These are phyloP conservation scores for Cantharis rufa DNA, from an alignment of 2,888 invertebrate genomes.

Conservation along the genomic window DNA sequence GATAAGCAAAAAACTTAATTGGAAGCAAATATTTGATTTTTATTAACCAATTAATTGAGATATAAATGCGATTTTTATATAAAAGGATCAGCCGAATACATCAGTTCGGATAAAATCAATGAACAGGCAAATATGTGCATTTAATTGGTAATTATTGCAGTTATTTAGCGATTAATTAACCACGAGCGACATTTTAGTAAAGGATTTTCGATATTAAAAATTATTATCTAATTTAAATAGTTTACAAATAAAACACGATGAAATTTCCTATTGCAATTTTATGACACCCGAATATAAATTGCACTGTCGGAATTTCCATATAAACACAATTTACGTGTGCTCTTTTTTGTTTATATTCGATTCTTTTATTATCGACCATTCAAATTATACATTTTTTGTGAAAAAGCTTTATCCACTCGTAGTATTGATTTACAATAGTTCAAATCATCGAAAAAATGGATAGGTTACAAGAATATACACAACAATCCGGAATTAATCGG, in stretches of 20 bases:
- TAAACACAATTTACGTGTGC: not conserved
- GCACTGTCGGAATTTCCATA: not conserved
- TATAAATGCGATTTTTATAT: not conserved
- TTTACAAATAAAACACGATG: not conserved
- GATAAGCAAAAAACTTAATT: not conserved
- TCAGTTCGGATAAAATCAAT: not conserved
- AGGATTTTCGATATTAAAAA: not conserved
- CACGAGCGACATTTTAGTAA: not conserved
- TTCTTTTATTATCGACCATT: not conserved
- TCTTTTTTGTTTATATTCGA: not conserved
- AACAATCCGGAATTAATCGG: too few species aligned
- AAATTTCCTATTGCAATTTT: not conserved
- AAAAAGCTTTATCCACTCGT: not conserved
- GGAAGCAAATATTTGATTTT: not conserved
- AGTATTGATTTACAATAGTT: not conserved
- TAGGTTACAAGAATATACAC: not conserved
- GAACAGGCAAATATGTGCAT: not conserved
- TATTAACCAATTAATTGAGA: not conserved
- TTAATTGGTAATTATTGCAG: not conserved
- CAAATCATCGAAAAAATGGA: too few species aligned
- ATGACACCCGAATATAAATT: not conserved
- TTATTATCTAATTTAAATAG: not conserved
- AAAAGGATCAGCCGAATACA: not conserved
- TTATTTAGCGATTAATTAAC: not conserved
- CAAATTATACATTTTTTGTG: not conserved